Percentiles rank a stretch among this genome's conserved stretches.
phyloP scores from a whole-genome alignment of 2,113 vertebrate genomes.

The Phyllostomus hastatus region DNA sequence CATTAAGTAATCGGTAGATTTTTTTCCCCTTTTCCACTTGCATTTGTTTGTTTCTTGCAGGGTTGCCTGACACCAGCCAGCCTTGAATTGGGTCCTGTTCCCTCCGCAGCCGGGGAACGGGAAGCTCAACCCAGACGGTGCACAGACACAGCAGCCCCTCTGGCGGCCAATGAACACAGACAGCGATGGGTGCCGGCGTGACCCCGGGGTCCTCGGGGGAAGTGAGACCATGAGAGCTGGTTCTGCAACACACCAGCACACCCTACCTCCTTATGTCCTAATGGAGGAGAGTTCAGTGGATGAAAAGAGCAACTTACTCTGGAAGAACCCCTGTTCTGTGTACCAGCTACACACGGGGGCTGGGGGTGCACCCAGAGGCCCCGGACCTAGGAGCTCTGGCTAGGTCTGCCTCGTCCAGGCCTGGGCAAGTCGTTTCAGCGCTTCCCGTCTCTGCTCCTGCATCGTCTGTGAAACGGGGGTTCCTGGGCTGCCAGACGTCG shows the following conservation, averaged over 20 bases:
- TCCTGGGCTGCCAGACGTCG: not conserved
- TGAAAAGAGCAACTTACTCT: not conserved
- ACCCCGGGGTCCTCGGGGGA: not conserved
- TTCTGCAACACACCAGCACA: not conserved
- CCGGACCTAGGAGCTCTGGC: no score
- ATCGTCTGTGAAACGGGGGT: not conserved
- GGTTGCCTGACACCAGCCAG: conserved; percentile 42
- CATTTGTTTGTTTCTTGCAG: not conserved
- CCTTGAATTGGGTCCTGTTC: not conserved
- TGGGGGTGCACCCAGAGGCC: not conserved
- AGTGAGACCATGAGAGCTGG: not conserved
- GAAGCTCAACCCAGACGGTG: not conserved
- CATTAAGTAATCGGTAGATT: not conserved
- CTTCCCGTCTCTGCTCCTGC: not conserved
- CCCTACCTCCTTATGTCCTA: accelerated
- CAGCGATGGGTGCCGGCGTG: accelerated
- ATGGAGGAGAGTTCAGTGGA: accelerated
- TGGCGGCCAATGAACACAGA: not conserved
- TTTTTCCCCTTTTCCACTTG: not conserved
- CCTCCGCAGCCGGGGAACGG: not conserved
- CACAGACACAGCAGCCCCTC: not conserved
- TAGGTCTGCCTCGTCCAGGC: not conserved
- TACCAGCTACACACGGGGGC: not conserved
- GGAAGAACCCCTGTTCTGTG: no score
- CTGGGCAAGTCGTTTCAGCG: not conserved